Conservation (phyloP, 2,113 vertebrate species). For the Naja naja region DNA sequence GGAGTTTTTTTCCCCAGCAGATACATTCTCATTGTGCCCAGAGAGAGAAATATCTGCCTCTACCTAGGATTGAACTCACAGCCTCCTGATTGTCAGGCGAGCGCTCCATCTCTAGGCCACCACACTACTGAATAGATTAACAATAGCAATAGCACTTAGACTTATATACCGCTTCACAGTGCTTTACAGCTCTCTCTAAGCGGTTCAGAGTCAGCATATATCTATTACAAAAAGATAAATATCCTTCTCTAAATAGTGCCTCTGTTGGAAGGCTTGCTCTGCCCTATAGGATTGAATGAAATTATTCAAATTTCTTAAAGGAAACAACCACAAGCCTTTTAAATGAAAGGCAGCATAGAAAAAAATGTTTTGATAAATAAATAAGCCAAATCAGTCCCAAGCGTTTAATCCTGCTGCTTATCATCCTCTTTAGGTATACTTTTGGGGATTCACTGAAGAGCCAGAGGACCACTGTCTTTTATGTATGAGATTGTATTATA, state of each 20-base stretch:
- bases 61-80: too few relatives aligned
- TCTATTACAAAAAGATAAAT: background rate
- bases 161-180: too few relatives aligned
- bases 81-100: too few relatives aligned
- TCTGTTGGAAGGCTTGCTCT: background rate
- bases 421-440: background rate
- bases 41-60: too few relatives aligned
- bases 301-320: background rate
- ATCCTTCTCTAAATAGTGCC: background rate
- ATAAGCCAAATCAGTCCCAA: background rate
- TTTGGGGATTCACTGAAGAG: background rate
- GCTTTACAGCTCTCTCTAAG: too few relatives aligned
- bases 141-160: too few relatives aligned
- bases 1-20: too few relatives aligned
- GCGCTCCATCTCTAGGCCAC: too few relatives aligned
- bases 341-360: background rate
- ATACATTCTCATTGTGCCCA: too few relatives aligned
- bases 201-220: too few relatives aligned
- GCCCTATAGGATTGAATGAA: background rate
- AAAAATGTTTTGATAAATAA: background rate
- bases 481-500: background rate
- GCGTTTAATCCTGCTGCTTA: background rate
- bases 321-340: background rate
- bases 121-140: too few relatives aligned
- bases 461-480: background rate